Percentiles rank a stretch among this genome's conserved stretches.
phyloP scores from a whole-genome alignment of 2,113 vertebrate genomes.

The Picathartes gymnocephalus region DNA sequence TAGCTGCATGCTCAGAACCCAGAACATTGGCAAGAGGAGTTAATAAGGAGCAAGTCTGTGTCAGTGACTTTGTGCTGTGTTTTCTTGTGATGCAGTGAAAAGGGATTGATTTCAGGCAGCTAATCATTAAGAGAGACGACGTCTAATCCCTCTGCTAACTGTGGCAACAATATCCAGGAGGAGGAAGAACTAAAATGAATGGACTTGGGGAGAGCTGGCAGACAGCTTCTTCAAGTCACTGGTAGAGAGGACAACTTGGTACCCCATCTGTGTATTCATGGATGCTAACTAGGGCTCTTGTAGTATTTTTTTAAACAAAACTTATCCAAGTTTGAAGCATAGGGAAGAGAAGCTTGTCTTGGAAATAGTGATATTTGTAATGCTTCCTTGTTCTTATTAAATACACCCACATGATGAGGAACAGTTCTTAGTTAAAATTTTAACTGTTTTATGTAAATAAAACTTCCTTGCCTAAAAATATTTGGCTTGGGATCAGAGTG shows the following conservation, averaged over 20 bases:
- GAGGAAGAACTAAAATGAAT: neutral
- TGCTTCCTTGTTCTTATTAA: slow-evolving; percentile 44
- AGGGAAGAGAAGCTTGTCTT: neutral
- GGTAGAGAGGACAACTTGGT: neutral
- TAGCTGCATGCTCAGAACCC: neutral
- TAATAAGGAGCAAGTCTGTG: neutral
- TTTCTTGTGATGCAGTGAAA: neutral
- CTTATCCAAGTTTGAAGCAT: neutral
- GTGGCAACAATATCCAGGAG: neutral
- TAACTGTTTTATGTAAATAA: slow-evolving; percentile 68
- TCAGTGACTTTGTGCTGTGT: neutral
- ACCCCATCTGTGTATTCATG: neutral
- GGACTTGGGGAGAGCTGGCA: neutral
- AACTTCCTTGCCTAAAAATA: slow-evolving; percentile 65
- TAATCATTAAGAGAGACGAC: neutral
- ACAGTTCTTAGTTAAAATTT: slow-evolving; percentile 54
- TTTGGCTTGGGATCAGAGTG: slow-evolving; percentile 70
- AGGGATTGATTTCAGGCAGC: neutral
- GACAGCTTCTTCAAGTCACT: neutral
- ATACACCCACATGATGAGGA: slow-evolving; percentile 33
- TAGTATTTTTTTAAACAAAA: neutral
- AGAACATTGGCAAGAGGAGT: neutral
- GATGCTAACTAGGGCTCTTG: neutral
- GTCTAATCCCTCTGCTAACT: neutral
- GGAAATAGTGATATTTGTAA: slow-evolving; percentile 26